Base-by-base conservation (phyloP, 2,797 vertebrate species). In the Enteromius anoplus region DNA sequence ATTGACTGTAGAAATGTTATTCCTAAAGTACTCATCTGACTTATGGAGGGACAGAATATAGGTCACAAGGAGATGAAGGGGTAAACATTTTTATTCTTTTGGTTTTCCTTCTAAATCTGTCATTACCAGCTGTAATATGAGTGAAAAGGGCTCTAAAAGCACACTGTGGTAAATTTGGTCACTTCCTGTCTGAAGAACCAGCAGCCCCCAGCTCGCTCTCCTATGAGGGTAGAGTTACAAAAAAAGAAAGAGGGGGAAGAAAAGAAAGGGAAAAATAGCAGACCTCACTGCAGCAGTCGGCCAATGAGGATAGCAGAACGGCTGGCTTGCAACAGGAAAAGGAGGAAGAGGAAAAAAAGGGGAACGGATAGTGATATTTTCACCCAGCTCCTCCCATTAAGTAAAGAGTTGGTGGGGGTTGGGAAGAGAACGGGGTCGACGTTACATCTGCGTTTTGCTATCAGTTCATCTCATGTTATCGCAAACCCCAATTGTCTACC, bases 161-260 rank as follows among this genome's bases (percentile, higher is more conserved):
- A 75, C 47, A 23, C 70, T 5, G 62, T 80, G 80, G 86, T 86
- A 75, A 53, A 84, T 77, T 89, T 82, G 91, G 91, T 90, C 88
- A 91, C 90, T 95, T 96, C 94, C 93, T 92, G 88, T 90, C 91
- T 93, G 88, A 89, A 92, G 89, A 32, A 90, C 91, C 90, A 86
- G 92, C 88, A n/a, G 65, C 34, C 78, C 84, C 71, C 80, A 37
- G 65, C 37, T 76, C 9, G 71, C 88, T 86, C 87, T 83, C 88
- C 88, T 89, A 87, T 89, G 85, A 86, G 90, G 88, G 86, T 91
- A 88, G 86, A 84, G 88, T 92, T 93, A 91, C 92, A 90, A 91
- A 93, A 47, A 49, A 53, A 32, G 10, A 40, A 19, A 21, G 2
- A 58, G 23, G 40, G 65, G 58, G 42, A 34, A 58, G 42, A 66